phyloP scores from a whole-genome alignment of 2,888 invertebrate species.

The Eilema sororculum region DNA sequence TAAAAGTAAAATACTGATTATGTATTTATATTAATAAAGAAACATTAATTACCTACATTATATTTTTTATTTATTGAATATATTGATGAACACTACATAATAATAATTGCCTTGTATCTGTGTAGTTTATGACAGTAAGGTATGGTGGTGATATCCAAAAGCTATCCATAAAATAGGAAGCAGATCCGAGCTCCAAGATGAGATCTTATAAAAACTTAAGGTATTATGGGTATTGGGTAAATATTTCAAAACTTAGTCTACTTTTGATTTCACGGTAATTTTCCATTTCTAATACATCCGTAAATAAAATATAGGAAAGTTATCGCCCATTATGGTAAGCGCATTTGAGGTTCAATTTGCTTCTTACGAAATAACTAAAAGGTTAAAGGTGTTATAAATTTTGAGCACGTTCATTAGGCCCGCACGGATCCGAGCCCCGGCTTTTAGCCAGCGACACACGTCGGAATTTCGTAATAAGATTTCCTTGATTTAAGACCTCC shows the following conservation, averaged over 20 bases:
- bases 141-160: no score
- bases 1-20: no score
- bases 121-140: no score
- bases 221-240: not conserved
- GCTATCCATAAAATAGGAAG: no score
- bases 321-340: constrained; percentile 58
- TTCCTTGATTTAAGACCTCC: constrained; percentile 82
- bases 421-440: constrained; percentile 69
- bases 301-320: constrained; percentile 39
- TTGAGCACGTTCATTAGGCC: constrained; percentile 83
- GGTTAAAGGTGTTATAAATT: constrained; percentile 83
- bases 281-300: not conserved
- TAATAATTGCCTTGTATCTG: no score
- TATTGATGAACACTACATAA: no score
- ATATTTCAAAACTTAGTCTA: no score
- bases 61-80: no score
- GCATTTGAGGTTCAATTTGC: constrained; percentile 69
- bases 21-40: no score
- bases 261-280: not conserved
- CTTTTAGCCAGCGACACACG: constrained; percentile 82
- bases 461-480: constrained; percentile 85
- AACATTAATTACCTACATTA: no score
- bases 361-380: constrained; percentile 76
- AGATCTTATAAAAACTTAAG: not conserved
- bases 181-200: no score